Evolutionary conservation across 2,113 vertebrate genomes (phyloP), one percentile per base, ranked within the genome.

Genomic region (Micronycteris hirsuta): DNA sequence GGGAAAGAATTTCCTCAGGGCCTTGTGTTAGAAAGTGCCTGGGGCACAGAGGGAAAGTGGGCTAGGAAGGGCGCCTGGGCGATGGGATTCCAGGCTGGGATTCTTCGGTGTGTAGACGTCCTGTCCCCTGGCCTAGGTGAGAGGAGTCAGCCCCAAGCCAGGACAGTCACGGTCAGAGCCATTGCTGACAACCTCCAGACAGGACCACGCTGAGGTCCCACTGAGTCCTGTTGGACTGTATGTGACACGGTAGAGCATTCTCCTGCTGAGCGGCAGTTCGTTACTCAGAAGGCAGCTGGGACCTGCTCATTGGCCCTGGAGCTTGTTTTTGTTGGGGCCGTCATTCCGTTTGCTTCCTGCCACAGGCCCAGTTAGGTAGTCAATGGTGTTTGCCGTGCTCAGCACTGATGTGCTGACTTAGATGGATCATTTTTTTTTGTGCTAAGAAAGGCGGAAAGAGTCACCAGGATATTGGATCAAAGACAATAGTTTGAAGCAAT

Each of bases 401-500:
- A 0, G 2, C 4, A 3, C 90, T 54, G 24, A 56, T 77, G 28
- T 54, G 70, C 81, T 82, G 92, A 86, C 90, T 67, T 76, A 82
- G 87, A 73, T 2, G 7, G 61, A 86, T 83, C 58, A 47, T 54
- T 77, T 83, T 86, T 89, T 49, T 90, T 49, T 36, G n/a, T 41
- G 17, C 70, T 92, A 74, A 78, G 70, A 93, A 85, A 92, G 28
- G 71, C 7, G 1, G 89, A 73, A 87, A 58, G 43, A 89, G 65
- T 87, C 43, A 11, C 65, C 52, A 81, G 43, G 52, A 77, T 93
- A 96, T 54, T 54, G 43, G 52, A 85, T 95, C 85, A 77, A 77
- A 96, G 71, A 89, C 58, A 87, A 12, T 54, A 84, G 73, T 84
- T 76, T 28, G 78, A 81, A 93, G 90, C 41, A 52, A 82, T 45